Evolutionary conservation across 2,888 invertebrate genomes (phyloP), one percentile per base, ranked within the genome.

Genomic region (Drosophila fulvimacula): DNA sequence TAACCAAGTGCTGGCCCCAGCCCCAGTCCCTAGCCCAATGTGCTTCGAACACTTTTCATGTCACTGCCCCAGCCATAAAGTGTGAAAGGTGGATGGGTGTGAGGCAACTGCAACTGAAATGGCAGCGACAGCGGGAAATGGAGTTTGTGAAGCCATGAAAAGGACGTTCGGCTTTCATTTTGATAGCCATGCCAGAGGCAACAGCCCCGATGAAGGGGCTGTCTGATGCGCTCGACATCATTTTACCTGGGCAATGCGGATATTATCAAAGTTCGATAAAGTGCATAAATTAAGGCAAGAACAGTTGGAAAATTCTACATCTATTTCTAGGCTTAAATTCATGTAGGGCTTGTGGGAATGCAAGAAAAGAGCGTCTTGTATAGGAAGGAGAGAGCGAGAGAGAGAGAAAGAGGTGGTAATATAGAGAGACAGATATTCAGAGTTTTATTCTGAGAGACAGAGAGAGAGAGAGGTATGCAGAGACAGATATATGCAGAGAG

Each of bases 1-100:
- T 95, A 76, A 61, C 61, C 39, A 55, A 70, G 59, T 60, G 27
- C 24, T 15, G 15, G 9, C 24, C 30, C 34, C 34, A 13, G 10
- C 3, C 17, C 46, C n/a, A 0, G 2, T 10, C 4, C n/a, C 30
- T 19, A 3, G 15, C 38, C n/a, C 9, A 42, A 10, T 42, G 42
- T n/a, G 32, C n/a, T n/a, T 30, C 11, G 32, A 34, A 42, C 56
- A 42, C 30, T 51, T 62, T 51, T 36, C 42, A 48, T 30, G 21
- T 62, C 48, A 44, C 17, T 57, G 57, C 27, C 57, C 32, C 24
- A 15, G 48, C 41, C 63, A 46, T 71, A 51, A 71, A 71, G 46
- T 58, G 62, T 11, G 57, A 57, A 44, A 57, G 57, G 32, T 36
- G 38, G 15, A 7, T n/a, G 34, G 15, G 34, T 9, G 27, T 3